A percentile compares a stretch with the other conserved stretches of the same genome.
Evolutionary conservation across 2,113 vertebrate genomes (phyloP).

Genomic region (Chaetodon trifascialis): DNA sequence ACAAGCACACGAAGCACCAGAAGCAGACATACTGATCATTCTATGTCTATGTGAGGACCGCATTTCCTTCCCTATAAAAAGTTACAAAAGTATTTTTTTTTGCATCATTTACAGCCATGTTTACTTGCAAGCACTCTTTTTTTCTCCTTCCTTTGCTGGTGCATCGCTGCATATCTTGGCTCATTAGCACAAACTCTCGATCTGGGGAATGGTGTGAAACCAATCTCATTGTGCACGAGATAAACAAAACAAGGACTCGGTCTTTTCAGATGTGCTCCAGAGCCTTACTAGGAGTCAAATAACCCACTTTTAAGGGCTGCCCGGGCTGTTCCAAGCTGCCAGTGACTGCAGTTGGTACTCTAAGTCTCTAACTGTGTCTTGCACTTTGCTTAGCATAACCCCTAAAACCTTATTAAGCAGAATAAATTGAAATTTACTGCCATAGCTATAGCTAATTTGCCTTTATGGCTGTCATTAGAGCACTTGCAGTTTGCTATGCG

Average conservation of each 20-base stretch:
- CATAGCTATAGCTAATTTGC: slow-evolving; percentile 1
- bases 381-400: background rate
- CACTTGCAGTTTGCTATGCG: background rate
- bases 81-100: background rate
- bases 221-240: background rate
- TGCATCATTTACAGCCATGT: background rate
- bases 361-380: background rate
- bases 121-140: background rate
- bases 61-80: background rate
- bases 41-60: background rate
- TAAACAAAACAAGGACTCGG: background rate
- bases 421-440: slow-evolving; percentile 15
- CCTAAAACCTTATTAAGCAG: background rate
- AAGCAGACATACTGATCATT: background rate
- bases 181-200: background rate
- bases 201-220: background rate
- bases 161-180: background rate
- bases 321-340: background rate
- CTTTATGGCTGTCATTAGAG: slow-evolving; percentile 1
- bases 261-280: background rate
- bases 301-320: background rate
- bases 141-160: background rate
- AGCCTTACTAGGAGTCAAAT: background rate
- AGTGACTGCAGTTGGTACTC: background rate
- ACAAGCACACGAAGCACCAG: background rate